Evolutionary conservation across 1,140 invertebrate genomes (phyloP).

Genomic region (Caenorhabditis inopinata): DNA sequence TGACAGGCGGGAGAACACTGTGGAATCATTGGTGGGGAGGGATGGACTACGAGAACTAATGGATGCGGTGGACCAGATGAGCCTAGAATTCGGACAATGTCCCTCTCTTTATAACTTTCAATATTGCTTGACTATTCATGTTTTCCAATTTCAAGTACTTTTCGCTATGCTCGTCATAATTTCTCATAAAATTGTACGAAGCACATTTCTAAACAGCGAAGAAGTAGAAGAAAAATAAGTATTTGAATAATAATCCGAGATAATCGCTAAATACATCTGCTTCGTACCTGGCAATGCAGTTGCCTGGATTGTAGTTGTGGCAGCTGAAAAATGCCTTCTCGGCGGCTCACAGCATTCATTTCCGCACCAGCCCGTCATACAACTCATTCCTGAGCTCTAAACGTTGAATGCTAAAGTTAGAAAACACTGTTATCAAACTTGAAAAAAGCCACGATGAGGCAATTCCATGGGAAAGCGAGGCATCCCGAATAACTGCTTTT

Average conservation of each 20-base stretch:
- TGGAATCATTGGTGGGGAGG: not conserved
- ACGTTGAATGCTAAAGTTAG: not conserved
- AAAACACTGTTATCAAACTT: not conserved
- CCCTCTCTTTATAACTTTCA: no score
- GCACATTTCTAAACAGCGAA: not conserved
- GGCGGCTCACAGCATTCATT: conserved; percentile 4
- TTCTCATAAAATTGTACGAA: no score
- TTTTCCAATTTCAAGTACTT: no score
- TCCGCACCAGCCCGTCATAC: not conserved
- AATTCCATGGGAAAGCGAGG: not conserved
- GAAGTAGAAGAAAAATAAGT: no score
- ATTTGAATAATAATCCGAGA: no score
- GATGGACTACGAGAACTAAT: not conserved
- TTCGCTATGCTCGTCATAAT: no score
- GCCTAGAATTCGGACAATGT: not conserved
- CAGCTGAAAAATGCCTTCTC: not conserved
- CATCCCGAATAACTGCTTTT: not conserved
- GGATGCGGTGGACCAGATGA: not conserved
- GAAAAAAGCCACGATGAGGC: not conserved
- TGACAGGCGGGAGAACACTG: not conserved
- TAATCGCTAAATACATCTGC: no score
- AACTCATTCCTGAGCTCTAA: not conserved
- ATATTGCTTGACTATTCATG: no score
- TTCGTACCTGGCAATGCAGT: not conserved
- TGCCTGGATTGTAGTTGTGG: not conserved